Percentiles rank a stretch among this genome's conserved stretches.
Conservation (phyloP, 2,797 vertebrate genomes). For the Rhynchonycteris naso region DNA sequence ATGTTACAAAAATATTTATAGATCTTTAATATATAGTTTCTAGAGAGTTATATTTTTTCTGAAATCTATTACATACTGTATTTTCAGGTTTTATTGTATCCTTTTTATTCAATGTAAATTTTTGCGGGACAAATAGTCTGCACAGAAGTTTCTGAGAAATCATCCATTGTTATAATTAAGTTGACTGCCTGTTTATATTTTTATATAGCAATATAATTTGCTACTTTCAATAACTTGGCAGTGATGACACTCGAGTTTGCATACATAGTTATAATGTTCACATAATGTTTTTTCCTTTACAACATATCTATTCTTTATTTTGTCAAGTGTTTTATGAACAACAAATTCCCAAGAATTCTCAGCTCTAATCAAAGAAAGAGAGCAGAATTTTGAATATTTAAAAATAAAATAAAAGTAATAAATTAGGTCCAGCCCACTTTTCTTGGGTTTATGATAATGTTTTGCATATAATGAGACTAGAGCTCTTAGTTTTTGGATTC, state of each 20-base stretch:
- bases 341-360: neutral
- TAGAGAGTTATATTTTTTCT: constrained; percentile 54
- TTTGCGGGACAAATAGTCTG: constrained; percentile 65
- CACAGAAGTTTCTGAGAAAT: constrained; percentile 73
- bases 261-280: neutral
- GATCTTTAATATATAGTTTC: constrained; percentile 57
- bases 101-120: constrained; percentile 73
- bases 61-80: constrained; percentile 43
- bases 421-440: neutral
- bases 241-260: constrained; percentile 32
- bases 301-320: neutral
- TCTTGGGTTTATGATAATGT: neutral
- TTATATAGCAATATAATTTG: constrained; percentile 2
- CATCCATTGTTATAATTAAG: constrained; percentile 71
- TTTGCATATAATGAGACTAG: neutral
- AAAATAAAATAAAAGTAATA: neutral
- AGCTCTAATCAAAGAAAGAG: neutral
- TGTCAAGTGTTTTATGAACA: neutral
- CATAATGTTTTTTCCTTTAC: neutral
- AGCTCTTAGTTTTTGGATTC: neutral
- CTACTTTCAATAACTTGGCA: constrained; percentile 31
- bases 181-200: constrained; percentile 40
- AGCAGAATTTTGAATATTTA: neutral
- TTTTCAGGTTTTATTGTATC: constrained; percentile 52
- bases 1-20: constrained; percentile 67